Evolutionary conservation across 2,113 vertebrate genomes (phyloP), one percentile per base, ranked within the genome.

Genomic region (Halichoerus grypus): DNA sequence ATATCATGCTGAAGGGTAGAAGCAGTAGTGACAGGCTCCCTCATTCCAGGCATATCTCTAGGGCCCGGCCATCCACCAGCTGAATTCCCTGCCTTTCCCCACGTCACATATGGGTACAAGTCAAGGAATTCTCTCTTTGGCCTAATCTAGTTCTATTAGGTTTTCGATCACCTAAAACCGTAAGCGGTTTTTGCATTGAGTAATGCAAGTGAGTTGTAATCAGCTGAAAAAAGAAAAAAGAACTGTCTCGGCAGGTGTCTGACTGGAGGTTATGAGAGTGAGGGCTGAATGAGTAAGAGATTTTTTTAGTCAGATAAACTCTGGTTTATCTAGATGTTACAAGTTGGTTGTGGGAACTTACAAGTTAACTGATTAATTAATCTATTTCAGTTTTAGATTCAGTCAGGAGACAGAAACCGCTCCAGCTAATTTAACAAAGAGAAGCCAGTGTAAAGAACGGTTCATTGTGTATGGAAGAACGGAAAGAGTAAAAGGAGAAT

Each of bases 241-340:
- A 24, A 53, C 7, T 72, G 15, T 87, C 14, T 96, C 72, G 65
- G 39, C 13, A 83, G 36, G 57, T 96, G 19, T 94, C 91, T 92
- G 63, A 55, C 28, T 77, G 42, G 49, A 92, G 74, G n/a, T 53
- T 51, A 55, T 82, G 69, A 67, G 39, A 46, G 46, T 65, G 13
- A 85, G 36, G 36, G 24, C 33, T 77, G 2, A 93, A 59, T 67
- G 46, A 88, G 19, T 51, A 76, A 85, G 88, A 11, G 21, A 49
- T 88, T 94, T 88, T 42, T 88, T 92, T 88, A 72, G 65, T 83
- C 33, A 67, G 21, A 91, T 72, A 93, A 67, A 69, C 55, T 63
- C 13, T 28, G 59, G 49, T 53, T n/a, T 81, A 83, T 55, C 79
- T 57, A 57, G 46, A 91, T 18, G 5, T 80, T 88, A 39, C n/a